phyloP scores from a whole-genome alignment of 2,888 invertebrate species.

The Heliconius cydno region DNA sequence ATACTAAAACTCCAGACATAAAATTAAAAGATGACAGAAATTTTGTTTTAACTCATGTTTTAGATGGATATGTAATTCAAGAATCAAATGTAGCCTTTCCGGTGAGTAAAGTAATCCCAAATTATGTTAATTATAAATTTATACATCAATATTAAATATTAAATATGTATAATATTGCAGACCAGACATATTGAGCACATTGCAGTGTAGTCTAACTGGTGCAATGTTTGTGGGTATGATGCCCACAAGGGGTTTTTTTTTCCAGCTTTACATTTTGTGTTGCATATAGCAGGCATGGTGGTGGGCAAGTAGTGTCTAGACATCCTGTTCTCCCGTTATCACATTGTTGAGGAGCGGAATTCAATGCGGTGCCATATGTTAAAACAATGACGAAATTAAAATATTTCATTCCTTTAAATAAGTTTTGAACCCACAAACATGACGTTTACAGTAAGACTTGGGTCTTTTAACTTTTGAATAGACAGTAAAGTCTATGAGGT shows the following conservation, averaged over 20 bases:
- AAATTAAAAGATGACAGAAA: slow-evolving; percentile 54
- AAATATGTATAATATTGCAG: neutral
- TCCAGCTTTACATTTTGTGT: no score
- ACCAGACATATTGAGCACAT: no score
- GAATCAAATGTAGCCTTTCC: slow-evolving; percentile 77
- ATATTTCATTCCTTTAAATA: neutral
- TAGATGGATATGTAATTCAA: slow-evolving; percentile 77
- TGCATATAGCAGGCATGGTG: no score
- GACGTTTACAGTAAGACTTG: neutral
- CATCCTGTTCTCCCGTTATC: no score
- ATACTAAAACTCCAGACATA: slow-evolving; percentile 45
- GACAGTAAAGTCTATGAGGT: no score
- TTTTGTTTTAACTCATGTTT: slow-evolving; percentile 69
- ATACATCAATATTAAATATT: neutral
- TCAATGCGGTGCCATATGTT: no score
- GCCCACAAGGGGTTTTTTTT: no score
- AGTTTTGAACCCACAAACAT: neutral
- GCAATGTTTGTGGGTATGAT: no score
- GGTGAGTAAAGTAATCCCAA: slow-evolving; percentile 59
- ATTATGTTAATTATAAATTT: neutral
- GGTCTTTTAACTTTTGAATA: neutral
- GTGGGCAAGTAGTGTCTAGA: no score
- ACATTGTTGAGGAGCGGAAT: no score
- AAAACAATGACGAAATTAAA: no score
- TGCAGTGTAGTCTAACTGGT: no score